Percentiles rank a stretch among this genome's conserved stretches.
Conservation (phyloP, 1,140 invertebrate genomes). For the Heliconius himera region DNA sequence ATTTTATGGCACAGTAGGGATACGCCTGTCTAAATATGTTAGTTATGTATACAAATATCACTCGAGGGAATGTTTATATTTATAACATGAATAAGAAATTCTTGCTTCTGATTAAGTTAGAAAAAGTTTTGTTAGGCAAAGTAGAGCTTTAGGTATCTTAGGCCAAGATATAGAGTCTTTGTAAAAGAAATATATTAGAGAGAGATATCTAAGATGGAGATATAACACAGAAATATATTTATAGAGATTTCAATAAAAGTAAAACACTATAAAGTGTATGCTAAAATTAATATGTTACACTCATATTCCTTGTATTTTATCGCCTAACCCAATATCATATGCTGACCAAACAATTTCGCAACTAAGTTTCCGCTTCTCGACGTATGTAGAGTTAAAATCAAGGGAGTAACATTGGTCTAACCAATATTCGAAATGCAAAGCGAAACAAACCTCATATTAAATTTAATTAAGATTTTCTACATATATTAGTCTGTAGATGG, state of each 20-base stretch:
- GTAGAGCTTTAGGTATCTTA: no score
- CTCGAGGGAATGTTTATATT: not conserved
- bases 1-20: no score
- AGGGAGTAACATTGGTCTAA: not conserved
- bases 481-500: not conserved
- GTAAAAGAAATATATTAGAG: no score
- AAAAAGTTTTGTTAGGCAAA: no score
- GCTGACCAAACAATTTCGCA: slow-evolving; percentile 16
- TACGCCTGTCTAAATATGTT: not conserved
- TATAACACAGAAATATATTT: no score
- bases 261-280: not conserved
- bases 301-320: slow-evolving; percentile 10
- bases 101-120: no score
- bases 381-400: slow-evolving; percentile 7
- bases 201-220: no score
- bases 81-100: not conserved
- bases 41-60: not conserved
- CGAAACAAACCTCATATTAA: slow-evolving; percentile 2
- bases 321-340: slow-evolving; percentile 13
- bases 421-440: slow-evolving; percentile 8
- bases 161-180: no score
- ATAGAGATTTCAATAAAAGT: no score
- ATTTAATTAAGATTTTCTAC: slow-evolving; percentile 5
- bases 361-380: slow-evolving; percentile 14
- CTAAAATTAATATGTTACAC: not conserved